Evolutionary conservation across 1,140 invertebrate species (phyloP), one percentile per base, ranked within the genome.

Genomic region (Drosophila dunni): DNA sequence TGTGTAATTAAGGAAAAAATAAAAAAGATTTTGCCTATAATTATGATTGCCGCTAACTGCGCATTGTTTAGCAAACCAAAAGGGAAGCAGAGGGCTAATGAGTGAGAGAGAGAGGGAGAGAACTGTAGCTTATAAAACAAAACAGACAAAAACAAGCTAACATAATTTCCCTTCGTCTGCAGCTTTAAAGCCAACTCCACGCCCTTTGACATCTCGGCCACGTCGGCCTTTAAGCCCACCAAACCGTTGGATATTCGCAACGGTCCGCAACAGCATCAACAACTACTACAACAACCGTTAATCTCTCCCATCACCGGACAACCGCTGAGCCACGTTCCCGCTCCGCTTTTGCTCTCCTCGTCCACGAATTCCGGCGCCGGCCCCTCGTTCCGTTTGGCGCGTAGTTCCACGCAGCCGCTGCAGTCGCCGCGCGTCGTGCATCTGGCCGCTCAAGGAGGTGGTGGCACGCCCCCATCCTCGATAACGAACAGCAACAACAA

Each of bases 141-240:
- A 34, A 56, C 6, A 40, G 11, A 8, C 40, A 10, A 29, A 36
- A 15, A 29, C n/a, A 61, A 46, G 10, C 51, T 67, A 58, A 67
- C 33, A 40, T 57, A 34, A 44, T 58, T 68, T 68, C 34, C 13
- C 53, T 50, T 15, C 9, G 40, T 29, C 20, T 75, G n/a, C 74
- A 91, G 90, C 90, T 91, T 91, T 38, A 91, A 91, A 90, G 86
- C 82, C 61, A 91, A 81, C 69, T 81, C 81, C 46, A 81, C 89
- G 75, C 81, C 90, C 68, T 84, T 90, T 42, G 85, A 84, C 74
- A 89, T 89, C 68, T 90, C 85, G 66, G 73, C 75, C 60, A 68
- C 82, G 44, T 91, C 90, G 57, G 90, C 90, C 33, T 91, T 91
- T 13, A 91, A 86, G 75, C 90, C 89, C 51, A 90, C 90, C 57